Evolutionary conservation across 2,113 vertebrate genomes (phyloP), one percentile per base, ranked within the genome.

Genomic region (Tragelaphus strepsiceros): DNA sequence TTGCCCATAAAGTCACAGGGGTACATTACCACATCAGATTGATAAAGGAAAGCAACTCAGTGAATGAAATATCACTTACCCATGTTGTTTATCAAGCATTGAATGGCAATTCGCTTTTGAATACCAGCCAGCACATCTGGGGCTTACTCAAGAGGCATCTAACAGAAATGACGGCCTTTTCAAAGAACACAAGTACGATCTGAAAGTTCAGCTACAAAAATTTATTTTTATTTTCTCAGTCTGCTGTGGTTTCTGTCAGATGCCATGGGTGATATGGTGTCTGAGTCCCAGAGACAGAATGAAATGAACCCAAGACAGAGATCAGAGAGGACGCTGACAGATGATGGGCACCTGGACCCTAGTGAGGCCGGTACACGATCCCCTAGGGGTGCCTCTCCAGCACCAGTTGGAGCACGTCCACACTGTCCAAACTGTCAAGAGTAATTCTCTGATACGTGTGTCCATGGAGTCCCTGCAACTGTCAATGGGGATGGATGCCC

Each of bases 171-270:
- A 78, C 8, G 43, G 19, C 19, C 32, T 83, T 95, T 96, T 39
- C 56, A 91, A 78, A 86, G 61, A 67, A 56, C 7, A 6, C 4
- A 80, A 90, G 43, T 53, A 49, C 54, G 9, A 49, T 90, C 56
- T 77, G 8, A 91, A 91, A 58, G 49, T 16, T 96, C 30, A 49
- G 17, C 8, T 78, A 32, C 71, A 32, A 89, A 89, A 35, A 19
- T 71, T 2, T n/a, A 82, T 88, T 84, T 94, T 46, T 84, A 71
- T 91, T 86, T 95, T 97, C n/a, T 88, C 51, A 62, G 1, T 86
- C 59, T 82, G 56, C 35, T 88, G 7, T 90, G 61, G 58, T 90
- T 95, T 95, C 89, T 88, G 43, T 96, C 82, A 96, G 80, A 92
- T 82, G 58, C 74, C 59, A 46, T 39, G 35, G 8, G 12, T 87